Evolutionary conservation across 2,113 vertebrate genomes (phyloP).

Genomic region (Heterochromis multidens): DNA sequence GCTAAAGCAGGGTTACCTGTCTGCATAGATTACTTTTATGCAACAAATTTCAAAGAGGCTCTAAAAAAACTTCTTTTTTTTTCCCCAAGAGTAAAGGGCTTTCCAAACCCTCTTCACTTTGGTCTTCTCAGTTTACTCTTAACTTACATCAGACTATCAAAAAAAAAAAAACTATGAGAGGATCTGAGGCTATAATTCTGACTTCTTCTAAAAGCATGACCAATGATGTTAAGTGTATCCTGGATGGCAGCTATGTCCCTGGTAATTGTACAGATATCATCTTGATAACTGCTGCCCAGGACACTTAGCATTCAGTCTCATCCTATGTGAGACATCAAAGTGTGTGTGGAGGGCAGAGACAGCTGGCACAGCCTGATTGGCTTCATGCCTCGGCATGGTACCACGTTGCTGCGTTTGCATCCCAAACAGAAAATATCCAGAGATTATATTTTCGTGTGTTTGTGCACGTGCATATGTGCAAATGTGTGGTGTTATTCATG

Average conservation of each 20-base stretch:
- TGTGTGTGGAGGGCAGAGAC: conserved; percentile 53
- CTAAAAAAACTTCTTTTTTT: not conserved
- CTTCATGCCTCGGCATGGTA: conserved; percentile 36
- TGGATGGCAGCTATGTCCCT: conserved; percentile 3
- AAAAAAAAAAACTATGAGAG: not conserved
- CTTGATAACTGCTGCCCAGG: conserved; percentile 9
- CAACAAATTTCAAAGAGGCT: not conserved
- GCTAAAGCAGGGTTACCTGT: not conserved
- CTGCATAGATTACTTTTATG: not conserved
- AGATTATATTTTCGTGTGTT: not conserved
- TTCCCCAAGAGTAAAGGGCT: not conserved
- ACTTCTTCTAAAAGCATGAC: not conserved
- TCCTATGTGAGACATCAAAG: conserved; percentile 59
- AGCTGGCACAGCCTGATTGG: conserved; percentile 57
- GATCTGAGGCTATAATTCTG: not conserved
- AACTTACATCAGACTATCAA: not conserved
- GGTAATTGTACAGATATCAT: conserved; percentile 41
- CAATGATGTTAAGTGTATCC: conserved; percentile 14
- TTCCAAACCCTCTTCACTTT: not conserved
- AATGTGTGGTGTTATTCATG: not conserved
- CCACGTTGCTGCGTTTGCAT: conserved; percentile 41
- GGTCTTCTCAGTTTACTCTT: not conserved
- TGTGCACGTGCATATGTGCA: not conserved
- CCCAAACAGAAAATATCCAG: conserved; percentile 18
- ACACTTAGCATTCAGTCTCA: conserved; percentile 59